These are phyloP conservation scores for Andrena fulva DNA, from an alignment of 2,888 invertebrate species.

Conservation along the genomic window DNA sequence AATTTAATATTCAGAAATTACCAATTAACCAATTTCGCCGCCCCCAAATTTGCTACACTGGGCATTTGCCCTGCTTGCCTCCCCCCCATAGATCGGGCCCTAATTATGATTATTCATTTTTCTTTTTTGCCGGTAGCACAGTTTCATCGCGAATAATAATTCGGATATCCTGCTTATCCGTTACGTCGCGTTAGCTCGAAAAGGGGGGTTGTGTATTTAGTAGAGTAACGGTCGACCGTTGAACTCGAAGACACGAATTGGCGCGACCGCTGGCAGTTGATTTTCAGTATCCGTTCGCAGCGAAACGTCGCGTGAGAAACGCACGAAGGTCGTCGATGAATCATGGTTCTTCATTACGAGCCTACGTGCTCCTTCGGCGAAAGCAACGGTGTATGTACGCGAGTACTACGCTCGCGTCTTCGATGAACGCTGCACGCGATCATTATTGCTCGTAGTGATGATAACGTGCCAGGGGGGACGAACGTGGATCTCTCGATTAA, in stretches of 20 bases:
- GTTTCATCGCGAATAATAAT: slow-evolving; percentile 19
- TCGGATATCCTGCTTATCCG: slow-evolving; percentile 19
- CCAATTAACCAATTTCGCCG: too few relatives aligned
- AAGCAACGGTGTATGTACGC: slow-evolving; percentile 11
- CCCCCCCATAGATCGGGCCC: too few relatives aligned
- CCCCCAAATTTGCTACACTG: too few relatives aligned
- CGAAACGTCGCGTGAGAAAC: slow-evolving; percentile 29
- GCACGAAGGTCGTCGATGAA: slow-evolving; percentile 30
- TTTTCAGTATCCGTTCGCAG: slow-evolving; percentile 5
- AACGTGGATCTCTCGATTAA: neutral
- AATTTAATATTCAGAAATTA: too few relatives aligned
- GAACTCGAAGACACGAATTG: slow-evolving; percentile 25
- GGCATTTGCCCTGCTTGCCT: too few relatives aligned
- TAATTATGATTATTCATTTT: neutral
- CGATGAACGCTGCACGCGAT: slow-evolving; percentile 2
- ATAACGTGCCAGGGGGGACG: neutral
- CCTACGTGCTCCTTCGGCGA: slow-evolving; percentile 11
- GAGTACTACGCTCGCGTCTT: neutral
- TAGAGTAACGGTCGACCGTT: slow-evolving; percentile 18
- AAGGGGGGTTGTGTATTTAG: slow-evolving; percentile 18
- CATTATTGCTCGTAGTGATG: neutral
- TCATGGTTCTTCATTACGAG: slow-evolving; percentile 26
- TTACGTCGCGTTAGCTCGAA: neutral
- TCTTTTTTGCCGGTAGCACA: too few relatives aligned
- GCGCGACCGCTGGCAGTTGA: neutral